A percentile compares a stretch with the other conserved stretches of the same genome.
Evolutionary conservation across 2,113 vertebrate genomes (phyloP).

Genomic region (Crotophaga sulcirostris): DNA sequence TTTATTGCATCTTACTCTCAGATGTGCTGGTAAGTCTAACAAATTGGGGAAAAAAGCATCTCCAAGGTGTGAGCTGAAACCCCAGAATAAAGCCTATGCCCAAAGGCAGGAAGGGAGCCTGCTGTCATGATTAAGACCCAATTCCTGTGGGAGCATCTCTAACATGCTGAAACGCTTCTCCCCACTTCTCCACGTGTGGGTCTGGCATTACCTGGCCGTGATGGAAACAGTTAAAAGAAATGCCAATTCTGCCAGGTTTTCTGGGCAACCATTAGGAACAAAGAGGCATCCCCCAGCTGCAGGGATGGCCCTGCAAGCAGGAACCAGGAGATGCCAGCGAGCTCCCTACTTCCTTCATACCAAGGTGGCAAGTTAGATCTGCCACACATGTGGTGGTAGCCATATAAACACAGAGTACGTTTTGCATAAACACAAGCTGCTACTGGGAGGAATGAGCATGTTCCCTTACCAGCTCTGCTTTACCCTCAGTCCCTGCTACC

Average conservation of each 20-base stretch:
- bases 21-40: not conserved
- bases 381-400: not conserved
- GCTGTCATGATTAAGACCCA: not conserved
- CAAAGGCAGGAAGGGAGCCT: not conserved
- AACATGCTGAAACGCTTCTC: not conserved
- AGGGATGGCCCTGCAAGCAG: no score
- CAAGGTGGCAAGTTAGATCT: not conserved
- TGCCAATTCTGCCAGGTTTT: not conserved
- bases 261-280: not conserved
- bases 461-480: not conserved
- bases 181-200: not conserved
- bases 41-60: not conserved
- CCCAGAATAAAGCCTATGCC: not conserved
- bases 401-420: not conserved
- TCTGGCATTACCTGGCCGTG: not conserved
- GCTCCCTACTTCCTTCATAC: not conserved
- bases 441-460: not conserved
- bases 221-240: not conserved
- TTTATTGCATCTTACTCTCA: not conserved
- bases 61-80: not conserved
- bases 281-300: not conserved
- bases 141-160: not conserved
- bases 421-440: not conserved
- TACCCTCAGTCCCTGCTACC: not conserved
- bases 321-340: not conserved